Evolutionary conservation across 92 coral and sea anemone genomes (phyloP), one percentile per base, ranked within the genome.

Genomic region (Siderastrea radians): DNA sequence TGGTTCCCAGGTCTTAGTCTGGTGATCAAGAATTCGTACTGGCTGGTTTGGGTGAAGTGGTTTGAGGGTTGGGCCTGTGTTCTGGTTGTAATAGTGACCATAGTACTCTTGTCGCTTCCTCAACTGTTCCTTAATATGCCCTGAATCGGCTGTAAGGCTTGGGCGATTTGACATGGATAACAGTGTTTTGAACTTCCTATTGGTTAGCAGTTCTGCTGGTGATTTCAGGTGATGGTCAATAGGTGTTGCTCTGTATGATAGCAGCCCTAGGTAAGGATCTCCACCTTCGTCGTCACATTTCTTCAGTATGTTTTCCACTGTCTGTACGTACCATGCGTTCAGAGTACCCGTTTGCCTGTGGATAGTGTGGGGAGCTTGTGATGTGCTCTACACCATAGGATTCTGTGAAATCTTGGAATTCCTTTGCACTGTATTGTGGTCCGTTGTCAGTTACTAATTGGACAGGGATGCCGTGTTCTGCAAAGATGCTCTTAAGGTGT

Each of bases 401-500:
- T n/a, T n/a, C n/a, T n/a, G n/a, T n/a, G n/a, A n/a, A n/a, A n/a
- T n/a, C n/a, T n/a, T n/a, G n/a, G n/a, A n/a, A n/a, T n/a, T n/a
- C n/a, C n/a, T n/a, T n/a, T n/a, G n/a, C n/a, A n/a, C n/a, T n/a
- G n/a, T n/a, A n/a, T n/a, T n/a, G n/a, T n/a, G n/a, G n/a, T n/a
- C n/a, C n/a, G n/a, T 74, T 84, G 72, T 84, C 82, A 16, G 89
- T 55, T 1, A 63, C 16, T 10, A 80, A 12, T 55, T 38, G 68
- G 6, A 5, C 4, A 9, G 82, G 74, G 53, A 78, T 87, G 58
- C 85, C 54, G 49, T 64, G 74, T 12, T 62, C 75, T 8, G 84
- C 82, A 19, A 92, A 88, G 71, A 83, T 91, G 92, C 89, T 87
- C 74, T 91, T 91, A 0, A 87, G 72, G 71, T 91, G 90, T 59